Evolutionary conservation across 2,888 invertebrate species (phyloP).

Genomic region (Cerastis rubricosa): DNA sequence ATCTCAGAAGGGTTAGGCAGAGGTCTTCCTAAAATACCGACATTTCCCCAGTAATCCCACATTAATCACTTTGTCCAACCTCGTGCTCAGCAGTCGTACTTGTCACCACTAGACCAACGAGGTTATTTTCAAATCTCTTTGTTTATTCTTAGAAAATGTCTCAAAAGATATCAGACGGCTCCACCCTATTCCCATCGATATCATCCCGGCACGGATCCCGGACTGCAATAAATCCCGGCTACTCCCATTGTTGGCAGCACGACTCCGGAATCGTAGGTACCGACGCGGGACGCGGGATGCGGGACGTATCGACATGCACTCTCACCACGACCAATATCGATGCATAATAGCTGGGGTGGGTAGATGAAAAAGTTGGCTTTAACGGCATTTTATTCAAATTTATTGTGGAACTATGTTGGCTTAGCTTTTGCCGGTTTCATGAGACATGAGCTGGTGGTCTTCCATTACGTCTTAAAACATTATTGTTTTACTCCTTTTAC

Average conservation of each 20-base stretch:
- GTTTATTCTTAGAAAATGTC: too few species aligned
- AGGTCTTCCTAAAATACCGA: too few species aligned
- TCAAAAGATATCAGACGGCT: constrained; percentile 9
- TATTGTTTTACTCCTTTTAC: too few species aligned
- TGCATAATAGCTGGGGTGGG: constrained; percentile 19
- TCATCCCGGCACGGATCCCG: constrained; percentile 54
- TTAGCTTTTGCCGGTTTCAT: not conserved
- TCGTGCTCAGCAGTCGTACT: too few species aligned
- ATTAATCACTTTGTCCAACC: too few species aligned
- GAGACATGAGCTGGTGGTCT: too few species aligned
- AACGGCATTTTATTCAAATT: not conserved
- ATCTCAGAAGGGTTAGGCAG: too few species aligned
- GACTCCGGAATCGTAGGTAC: constrained; percentile 53
- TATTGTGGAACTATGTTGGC: not conserved
- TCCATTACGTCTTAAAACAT: too few species aligned
- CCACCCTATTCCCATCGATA: constrained; percentile 49
- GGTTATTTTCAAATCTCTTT: too few species aligned
- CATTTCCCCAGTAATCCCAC: too few species aligned
- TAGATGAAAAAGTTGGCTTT: constrained; percentile 39
- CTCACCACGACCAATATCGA: constrained; percentile 55
- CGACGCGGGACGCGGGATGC: constrained; percentile 41
- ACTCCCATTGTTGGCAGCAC: constrained; percentile 64
- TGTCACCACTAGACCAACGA: too few species aligned
- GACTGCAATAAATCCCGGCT: constrained; percentile 64
- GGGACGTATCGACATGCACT: constrained; percentile 51